Conservation (phyloP, 2,888 invertebrate species). For the Perithous albicinctus region DNA sequence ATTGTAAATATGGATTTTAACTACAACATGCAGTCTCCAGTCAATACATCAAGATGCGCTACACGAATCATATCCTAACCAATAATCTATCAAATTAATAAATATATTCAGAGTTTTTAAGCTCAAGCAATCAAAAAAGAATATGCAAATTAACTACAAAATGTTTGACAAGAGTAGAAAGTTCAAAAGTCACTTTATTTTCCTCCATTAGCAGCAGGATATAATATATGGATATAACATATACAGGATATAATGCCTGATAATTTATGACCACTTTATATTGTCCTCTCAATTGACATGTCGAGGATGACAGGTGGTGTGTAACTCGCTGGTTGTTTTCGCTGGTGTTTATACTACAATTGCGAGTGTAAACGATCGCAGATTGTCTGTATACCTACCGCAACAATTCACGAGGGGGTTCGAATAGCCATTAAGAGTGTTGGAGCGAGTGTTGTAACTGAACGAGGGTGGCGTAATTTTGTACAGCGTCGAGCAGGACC, state of each 20-base stretch:
- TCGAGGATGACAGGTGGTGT: constrained; percentile 47
- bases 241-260: too few relatives aligned
- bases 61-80: too few relatives aligned
- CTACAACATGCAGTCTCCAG: too few relatives aligned
- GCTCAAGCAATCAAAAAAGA: too few relatives aligned
- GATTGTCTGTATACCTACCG: constrained; percentile 46
- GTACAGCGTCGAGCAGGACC: constrained; percentile 45
- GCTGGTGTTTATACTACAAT: constrained; percentile 18
- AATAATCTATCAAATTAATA: too few relatives aligned
- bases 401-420: constrained; percentile 58
- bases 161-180: neutral
- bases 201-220: neutral
- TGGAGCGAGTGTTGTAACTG: constrained; percentile 54
- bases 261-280: constrained; percentile 38
- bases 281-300: constrained; percentile 17
- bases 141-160: neutral
- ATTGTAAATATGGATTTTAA: too few relatives aligned
- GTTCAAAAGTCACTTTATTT: neutral
- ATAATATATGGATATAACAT: neutral
- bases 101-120: too few relatives aligned
- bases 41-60: too few relatives aligned
- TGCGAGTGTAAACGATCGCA: constrained; percentile 50
- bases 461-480: constrained; percentile 55
- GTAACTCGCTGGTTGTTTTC: constrained; percentile 20
- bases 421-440: constrained; percentile 60